Percentiles rank a stretch among this genome's conserved stretches.
phyloP scores from a whole-genome alignment of 2,113 vertebrate genomes.

The Phylloscopus trochiloides region DNA sequence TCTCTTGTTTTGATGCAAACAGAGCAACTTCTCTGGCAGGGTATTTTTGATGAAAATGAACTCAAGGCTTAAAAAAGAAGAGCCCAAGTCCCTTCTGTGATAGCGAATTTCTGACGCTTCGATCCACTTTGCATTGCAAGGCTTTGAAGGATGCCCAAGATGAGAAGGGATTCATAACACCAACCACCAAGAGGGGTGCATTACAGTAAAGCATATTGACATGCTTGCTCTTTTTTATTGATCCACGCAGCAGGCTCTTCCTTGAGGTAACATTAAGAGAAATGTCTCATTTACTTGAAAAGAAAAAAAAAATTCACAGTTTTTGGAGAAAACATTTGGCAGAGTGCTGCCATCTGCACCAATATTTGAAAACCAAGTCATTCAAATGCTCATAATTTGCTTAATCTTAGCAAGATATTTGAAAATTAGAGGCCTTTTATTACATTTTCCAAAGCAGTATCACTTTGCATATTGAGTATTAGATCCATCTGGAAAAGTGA shows the following conservation, averaged over 20 bases:
- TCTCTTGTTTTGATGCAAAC: not conserved
- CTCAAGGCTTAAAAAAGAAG: not conserved
- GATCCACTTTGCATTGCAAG: not conserved
- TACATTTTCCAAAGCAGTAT: not conserved
- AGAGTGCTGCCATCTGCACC: constrained; percentile 42
- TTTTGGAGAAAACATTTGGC: constrained; percentile 22
- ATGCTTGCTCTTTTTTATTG: constrained; percentile 27
- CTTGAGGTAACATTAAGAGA: not conserved
- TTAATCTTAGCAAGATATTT: constrained; percentile 15
- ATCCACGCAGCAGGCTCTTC: not conserved
- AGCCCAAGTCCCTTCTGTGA: not conserved
- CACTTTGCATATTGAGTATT: not conserved
- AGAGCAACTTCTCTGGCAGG: not conserved
- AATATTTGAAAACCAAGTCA: constrained; percentile 29
- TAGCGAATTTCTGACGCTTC: not conserved
- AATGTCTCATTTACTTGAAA: not conserved
- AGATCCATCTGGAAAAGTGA: constrained; percentile 17
- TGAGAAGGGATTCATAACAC: not conserved
- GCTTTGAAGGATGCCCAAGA: not conserved
- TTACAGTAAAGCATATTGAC: not conserved
- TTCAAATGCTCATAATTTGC: not conserved
- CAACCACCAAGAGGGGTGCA: not conserved
- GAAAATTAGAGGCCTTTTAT: constrained; percentile 19
- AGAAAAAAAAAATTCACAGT: constrained; percentile 11
- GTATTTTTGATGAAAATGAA: not conserved